A percentile compares a stretch with the other conserved stretches of the same genome.
Conservation (phyloP, 2,888 invertebrate genomes). For the Azorinus chamasolen region DNA sequence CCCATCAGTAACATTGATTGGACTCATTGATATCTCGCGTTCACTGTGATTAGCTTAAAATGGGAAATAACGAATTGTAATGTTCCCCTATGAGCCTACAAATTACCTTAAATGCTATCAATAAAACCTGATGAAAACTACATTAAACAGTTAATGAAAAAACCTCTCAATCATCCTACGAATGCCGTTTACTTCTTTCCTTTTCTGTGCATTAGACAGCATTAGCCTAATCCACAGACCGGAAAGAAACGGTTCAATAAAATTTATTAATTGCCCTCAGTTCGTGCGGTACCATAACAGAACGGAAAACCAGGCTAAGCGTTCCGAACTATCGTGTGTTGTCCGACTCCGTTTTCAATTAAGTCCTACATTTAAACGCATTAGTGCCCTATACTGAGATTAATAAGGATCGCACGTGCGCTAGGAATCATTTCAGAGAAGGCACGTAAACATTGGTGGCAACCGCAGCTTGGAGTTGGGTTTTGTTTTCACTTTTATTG, state of each 20-base stretch:
- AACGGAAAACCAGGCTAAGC: constrained; percentile 61
- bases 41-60: constrained; percentile 8
- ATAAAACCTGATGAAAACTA: constrained; percentile 58
- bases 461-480: constrained; percentile 23
- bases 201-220: constrained; percentile 59
- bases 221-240: constrained; percentile 60
- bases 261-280: constrained; percentile 67
- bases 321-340: constrained; percentile 60
- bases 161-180: constrained; percentile 48
- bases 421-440: constrained; percentile 11
- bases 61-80: constrained; percentile 53
- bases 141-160: constrained; percentile 60
- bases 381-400: constrained; percentile 42
- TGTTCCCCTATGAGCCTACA: constrained; percentile 46
- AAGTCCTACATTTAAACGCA: constrained; percentile 48
- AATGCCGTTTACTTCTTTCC: constrained; percentile 11
- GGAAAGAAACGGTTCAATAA: constrained; percentile 64
- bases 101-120: constrained; percentile 55
- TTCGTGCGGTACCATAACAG: constrained; percentile 57
- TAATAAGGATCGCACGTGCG: constrained; percentile 63
- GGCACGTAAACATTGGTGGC: constrained; percentile 16
- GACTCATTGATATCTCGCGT: too few relatives aligned
- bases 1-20: too few relatives aligned
- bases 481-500: constrained; percentile 40
- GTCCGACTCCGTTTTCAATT: constrained; percentile 67